These are phyloP conservation scores for Sigmodon hispidus DNA, from an alignment of 2,113 vertebrate genomes.

Conservation along the genomic window DNA sequence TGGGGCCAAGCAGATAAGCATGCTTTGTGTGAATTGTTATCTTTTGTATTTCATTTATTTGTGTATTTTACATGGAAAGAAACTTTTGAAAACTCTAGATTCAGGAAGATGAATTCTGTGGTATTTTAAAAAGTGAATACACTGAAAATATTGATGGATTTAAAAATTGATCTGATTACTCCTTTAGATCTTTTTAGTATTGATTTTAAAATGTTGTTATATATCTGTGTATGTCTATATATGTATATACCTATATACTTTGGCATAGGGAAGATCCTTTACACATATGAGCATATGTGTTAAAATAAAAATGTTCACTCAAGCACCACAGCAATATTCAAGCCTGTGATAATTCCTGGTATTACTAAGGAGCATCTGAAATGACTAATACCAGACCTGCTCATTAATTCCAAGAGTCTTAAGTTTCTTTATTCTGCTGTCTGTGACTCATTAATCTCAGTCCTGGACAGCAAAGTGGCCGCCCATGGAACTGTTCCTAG, in stretches of 20 bases:
- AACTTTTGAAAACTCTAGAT: constrained; percentile 32
- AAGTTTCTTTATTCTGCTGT: constrained; percentile 65
- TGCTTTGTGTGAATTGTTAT: neutral
- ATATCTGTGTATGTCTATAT: neutral
- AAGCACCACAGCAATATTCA: neutral
- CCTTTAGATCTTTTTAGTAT: neutral
- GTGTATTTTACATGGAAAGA: constrained; percentile 36
- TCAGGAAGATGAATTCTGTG: neutral
- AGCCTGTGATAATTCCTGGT: neutral
- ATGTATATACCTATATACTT: neutral
- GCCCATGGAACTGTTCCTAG: neutral
- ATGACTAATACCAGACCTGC: constrained; percentile 50
- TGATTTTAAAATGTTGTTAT: constrained; percentile 39
- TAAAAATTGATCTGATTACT: neutral
- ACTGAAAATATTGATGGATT: neutral
- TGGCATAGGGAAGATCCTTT: neutral
- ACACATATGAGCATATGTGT: neutral
- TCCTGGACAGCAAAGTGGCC: constrained; percentile 52
- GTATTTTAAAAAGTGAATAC: constrained; percentile 4
- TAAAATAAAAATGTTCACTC: constrained; percentile 55
- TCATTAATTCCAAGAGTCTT: constrained; percentile 62
- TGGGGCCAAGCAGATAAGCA: neutral
- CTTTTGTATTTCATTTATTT: neutral
- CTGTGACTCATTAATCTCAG: constrained; percentile 64
- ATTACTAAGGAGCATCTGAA: constrained; percentile 61